Conservation (phyloP, 2,797 vertebrate genomes). For the Percopsis omiscomaycus region DNA sequence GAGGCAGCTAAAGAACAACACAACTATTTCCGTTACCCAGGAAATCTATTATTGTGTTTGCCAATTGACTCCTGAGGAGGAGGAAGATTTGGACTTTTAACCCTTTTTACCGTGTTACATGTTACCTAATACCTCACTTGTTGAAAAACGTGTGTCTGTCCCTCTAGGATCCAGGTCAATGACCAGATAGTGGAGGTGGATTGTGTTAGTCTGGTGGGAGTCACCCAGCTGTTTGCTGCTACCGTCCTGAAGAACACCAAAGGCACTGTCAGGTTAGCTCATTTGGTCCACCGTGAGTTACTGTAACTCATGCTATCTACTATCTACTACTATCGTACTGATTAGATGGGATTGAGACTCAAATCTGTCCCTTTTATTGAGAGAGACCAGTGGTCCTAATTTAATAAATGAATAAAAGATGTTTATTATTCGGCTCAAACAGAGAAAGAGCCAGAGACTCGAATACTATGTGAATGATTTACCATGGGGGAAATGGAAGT, state of each 20-base stretch:
- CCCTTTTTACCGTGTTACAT: background rate
- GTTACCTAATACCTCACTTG: conserved; percentile 3
- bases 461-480: conserved; percentile 43
- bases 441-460: conserved; percentile 6
- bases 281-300: background rate
- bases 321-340: background rate
- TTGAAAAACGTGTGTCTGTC: conserved; percentile 31
- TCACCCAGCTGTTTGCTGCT: conserved; percentile 91
- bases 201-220: conserved; percentile 88
- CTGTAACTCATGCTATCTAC: background rate
- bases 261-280: conserved; percentile 85
- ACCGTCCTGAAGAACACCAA: conserved; percentile 95
- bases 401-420: background rate
- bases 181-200: conserved; percentile 96
- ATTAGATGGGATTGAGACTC: conserved; percentile 3
- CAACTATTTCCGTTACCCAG: conserved; percentile 34
- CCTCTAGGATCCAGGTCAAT: conserved; percentile 88
- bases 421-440: background rate
- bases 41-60: conserved; percentile 28
- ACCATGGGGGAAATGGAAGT: conserved; percentile 38
- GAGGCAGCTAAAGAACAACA: conserved; percentile 33
- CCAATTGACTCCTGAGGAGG: conserved; percentile 1
- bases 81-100: background rate
- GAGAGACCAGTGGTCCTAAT: background rate
- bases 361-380: background rate